Percentiles rank a stretch among this genome's conserved stretches.
These are phyloP conservation scores for Rhagophthalmus giganteus DNA, from an alignment of 2,888 invertebrate genomes.

Conservation along the genomic window DNA sequence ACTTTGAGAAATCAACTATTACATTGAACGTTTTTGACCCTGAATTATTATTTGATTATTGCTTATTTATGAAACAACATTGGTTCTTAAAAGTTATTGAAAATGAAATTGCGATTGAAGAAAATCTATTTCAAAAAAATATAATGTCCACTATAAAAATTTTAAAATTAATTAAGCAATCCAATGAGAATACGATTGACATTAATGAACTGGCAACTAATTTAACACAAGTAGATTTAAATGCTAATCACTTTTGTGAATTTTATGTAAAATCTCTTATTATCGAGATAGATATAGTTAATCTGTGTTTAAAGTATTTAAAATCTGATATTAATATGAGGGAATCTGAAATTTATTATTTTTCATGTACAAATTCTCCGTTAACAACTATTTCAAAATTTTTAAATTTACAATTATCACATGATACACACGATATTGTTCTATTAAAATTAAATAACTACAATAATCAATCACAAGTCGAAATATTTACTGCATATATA, in stretches of 20 bases:
- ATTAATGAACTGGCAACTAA: constrained; percentile 21
- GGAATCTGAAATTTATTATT: constrained; percentile 33
- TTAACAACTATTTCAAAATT: constrained; percentile 41
- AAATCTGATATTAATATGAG: constrained; percentile 23
- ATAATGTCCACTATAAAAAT: constrained; percentile 29
- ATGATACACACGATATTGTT: constrained; percentile 35
- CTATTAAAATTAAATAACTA: constrained; percentile 33
- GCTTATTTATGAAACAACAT: constrained; percentile 45
- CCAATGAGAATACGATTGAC: constrained; percentile 38
- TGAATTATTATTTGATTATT: constrained; percentile 45
- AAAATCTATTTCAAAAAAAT: constrained; percentile 27
- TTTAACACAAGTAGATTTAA: neutral
- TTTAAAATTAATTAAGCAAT: constrained; percentile 41
- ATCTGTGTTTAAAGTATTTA: constrained; percentile 40
- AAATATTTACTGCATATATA: constrained; percentile 59
- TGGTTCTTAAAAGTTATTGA: constrained; percentile 48
- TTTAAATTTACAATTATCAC: constrained; percentile 34
- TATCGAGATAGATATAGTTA: constrained; percentile 38
- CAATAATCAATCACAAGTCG: constrained; percentile 33
- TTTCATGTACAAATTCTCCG: constrained; percentile 33
- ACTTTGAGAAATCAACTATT: constrained; percentile 40
- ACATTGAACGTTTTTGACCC: constrained; percentile 42
- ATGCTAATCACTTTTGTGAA: constrained; percentile 11
- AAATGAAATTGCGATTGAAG: constrained; percentile 28
- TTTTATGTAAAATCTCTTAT: constrained; percentile 14